A percentile compares a stretch with the other conserved stretches of the same genome.
These are phyloP conservation scores for Saturnia pavonia DNA, from an alignment of 2,888 invertebrate genomes.

Conservation along the genomic window DNA sequence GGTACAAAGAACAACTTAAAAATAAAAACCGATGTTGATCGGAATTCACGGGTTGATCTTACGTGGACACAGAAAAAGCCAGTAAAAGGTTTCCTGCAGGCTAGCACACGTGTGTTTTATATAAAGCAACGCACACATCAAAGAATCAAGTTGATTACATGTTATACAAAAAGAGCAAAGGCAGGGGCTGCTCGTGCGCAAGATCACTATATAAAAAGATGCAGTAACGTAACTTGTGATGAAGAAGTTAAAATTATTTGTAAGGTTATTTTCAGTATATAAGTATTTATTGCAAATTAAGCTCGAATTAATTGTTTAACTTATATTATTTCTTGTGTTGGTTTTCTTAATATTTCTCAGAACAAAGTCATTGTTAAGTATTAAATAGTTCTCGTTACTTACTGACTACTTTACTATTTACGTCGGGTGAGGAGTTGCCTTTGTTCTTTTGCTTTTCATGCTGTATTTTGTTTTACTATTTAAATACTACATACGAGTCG, in stretches of 20 bases:
- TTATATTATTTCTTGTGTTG: not conserved
- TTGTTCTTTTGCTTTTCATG: conserved; percentile 21
- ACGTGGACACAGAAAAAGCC: conserved; percentile 15
- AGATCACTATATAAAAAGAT: conserved; percentile 23
- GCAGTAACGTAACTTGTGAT: conserved; percentile 13
- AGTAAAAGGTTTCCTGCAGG: conserved; percentile 21
- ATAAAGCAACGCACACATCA: conserved; percentile 53
- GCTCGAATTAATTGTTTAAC: not conserved
- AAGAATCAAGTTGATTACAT: conserved; percentile 57
- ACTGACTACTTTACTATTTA: conserved; percentile 11
- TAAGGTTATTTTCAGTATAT: not conserved
- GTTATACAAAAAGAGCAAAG: conserved; percentile 77
- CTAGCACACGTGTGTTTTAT: conserved; percentile 51
- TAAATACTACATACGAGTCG: conserved; percentile 36
- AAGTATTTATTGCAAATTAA: not conserved
- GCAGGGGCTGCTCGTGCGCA: conserved; percentile 77
- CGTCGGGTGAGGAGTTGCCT: conserved; percentile 5
- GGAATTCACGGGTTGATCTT: conserved; percentile 1
- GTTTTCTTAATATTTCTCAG: not conserved
- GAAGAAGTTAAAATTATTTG: not conserved
- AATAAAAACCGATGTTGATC: conserved; percentile 1
- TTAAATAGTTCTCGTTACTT: not conserved
- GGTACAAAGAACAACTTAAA: not conserved
- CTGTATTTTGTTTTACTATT: conserved; percentile 18
- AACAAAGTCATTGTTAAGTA: not conserved